These are phyloP conservation scores for Chouioia cunea DNA, from an alignment of 2,888 invertebrate species.

Conservation along the genomic window DNA sequence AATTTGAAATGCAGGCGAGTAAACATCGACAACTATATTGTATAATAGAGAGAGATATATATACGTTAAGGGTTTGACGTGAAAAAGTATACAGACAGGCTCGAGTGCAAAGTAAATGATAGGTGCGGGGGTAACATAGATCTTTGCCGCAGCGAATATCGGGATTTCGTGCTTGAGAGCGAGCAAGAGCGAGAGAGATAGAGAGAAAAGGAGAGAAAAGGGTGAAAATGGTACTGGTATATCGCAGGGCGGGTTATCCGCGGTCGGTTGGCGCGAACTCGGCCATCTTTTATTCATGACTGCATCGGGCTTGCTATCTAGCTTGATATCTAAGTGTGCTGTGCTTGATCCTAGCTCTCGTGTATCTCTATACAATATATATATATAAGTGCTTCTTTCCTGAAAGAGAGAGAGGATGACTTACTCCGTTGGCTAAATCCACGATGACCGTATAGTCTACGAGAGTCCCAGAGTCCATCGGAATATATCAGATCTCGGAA, in stretches of 20 bases:
- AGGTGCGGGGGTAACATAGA: too few relatives aligned
- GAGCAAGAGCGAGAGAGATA: too few relatives aligned
- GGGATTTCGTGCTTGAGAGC: not conserved
- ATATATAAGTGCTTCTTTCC: conserved; percentile 9
- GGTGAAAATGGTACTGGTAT: too few relatives aligned
- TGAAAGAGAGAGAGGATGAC: conserved; percentile 12
- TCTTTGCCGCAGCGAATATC: not conserved
- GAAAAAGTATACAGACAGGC: too few relatives aligned
- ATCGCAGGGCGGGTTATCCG: too few relatives aligned
- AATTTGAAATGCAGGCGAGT: too few relatives aligned
- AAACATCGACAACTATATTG: too few relatives aligned
- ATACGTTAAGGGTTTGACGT: too few relatives aligned
- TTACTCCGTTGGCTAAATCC: conserved; percentile 27
- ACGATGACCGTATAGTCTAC: conserved; percentile 4
- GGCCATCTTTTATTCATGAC: conserved; percentile 58
- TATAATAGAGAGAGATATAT: too few relatives aligned
- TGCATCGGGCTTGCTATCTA: not conserved
- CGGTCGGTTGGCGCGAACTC: conserved; percentile 45
- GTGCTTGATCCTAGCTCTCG: conserved; percentile 25
- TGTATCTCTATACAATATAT: not conserved
- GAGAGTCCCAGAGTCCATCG: conserved; percentile 46
- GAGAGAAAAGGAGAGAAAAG: too few relatives aligned
- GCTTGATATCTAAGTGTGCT: conserved; percentile 19
- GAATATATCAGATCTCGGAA: conserved; percentile 52
- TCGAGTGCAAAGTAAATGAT: too few relatives aligned